phyloP scores from a whole-genome alignment of 2,797 vertebrate species.

The Alectoris magna region DNA sequence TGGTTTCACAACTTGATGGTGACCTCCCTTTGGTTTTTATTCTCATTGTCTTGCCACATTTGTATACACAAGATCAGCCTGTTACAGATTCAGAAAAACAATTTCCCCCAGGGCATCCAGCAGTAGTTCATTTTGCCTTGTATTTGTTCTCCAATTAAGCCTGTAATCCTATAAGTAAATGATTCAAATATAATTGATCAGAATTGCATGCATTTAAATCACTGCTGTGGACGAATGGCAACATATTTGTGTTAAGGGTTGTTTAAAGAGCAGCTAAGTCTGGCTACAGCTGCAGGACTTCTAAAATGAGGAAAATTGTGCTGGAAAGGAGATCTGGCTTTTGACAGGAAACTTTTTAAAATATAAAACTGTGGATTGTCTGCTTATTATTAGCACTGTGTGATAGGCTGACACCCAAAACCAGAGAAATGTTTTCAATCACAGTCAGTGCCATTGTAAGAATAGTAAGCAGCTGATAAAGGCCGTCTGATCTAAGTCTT shows the following conservation, averaged over 20 bases:
- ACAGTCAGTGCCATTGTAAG: not conserved
- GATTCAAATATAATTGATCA: conserved; percentile 37
- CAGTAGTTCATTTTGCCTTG: conserved; percentile 44
- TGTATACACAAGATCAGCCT: not conserved
- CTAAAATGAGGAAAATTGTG: not conserved
- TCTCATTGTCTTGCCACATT: conserved; percentile 29
- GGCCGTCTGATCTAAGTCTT: conserved; percentile 25
- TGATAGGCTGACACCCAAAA: conserved; percentile 16
- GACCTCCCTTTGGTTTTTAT: conserved; percentile 28
- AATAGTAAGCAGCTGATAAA: conserved; percentile 40
- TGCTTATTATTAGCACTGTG: not conserved
- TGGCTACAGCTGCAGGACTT: not conserved
- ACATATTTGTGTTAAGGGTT: not conserved
- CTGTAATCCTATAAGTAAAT: conserved; percentile 39
- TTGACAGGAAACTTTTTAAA: conserved; percentile 10
- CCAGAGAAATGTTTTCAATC: conserved; percentile 43
- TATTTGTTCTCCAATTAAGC: conserved; percentile 51
- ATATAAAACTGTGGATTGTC: not conserved
- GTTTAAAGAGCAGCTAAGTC: not conserved
- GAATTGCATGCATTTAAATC: not conserved
- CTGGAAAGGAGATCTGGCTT: not conserved
- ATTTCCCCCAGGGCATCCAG: conserved; percentile 16
- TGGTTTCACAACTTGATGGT: conserved; percentile 43
- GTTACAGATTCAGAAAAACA: conserved; percentile 32
- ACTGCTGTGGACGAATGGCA: not conserved